Conservation (phyloP, 2,888 invertebrate species). For the Idaea biselata region DNA sequence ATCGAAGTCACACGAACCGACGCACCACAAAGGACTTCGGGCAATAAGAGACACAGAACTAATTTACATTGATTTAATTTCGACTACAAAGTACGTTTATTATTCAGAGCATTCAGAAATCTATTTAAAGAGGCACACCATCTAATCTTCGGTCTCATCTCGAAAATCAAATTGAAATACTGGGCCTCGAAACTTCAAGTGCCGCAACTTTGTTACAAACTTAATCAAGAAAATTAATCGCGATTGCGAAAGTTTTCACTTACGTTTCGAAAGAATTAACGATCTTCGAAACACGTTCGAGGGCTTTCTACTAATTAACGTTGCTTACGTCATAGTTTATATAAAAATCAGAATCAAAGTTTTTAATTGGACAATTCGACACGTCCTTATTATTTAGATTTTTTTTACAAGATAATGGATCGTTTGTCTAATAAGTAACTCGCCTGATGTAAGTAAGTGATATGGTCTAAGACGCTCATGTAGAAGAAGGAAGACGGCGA, state of each 20-base stretch:
- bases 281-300: slow-evolving; percentile 37
- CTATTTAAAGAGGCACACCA: background rate
- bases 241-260: slow-evolving; percentile 43
- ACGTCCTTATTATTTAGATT: too few relatives aligned
- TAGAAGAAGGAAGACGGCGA: too few relatives aligned
- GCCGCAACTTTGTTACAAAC: slow-evolving; percentile 32
- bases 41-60: too few relatives aligned
- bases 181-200: slow-evolving; percentile 26
- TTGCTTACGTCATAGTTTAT: slow-evolving; percentile 22
- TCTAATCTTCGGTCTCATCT: slow-evolving; percentile 7
- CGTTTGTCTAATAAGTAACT: too few relatives aligned
- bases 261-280: slow-evolving; percentile 49
- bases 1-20: too few relatives aligned
- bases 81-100: too few relatives aligned
- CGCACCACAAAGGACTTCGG: too few relatives aligned
- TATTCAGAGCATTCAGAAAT: too few relatives aligned
- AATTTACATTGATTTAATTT: too few relatives aligned
- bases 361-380: background rate
- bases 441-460: too few relatives aligned
- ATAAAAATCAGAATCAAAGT: slow-evolving; percentile 14
- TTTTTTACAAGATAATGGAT: too few relatives aligned
- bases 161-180: slow-evolving; percentile 27
- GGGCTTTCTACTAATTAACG: slow-evolving; percentile 15
- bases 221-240: slow-evolving; percentile 44
- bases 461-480: too few relatives aligned